Conservation (phyloP, 2,797 vertebrate species). For the Nannoperca obscura region DNA sequence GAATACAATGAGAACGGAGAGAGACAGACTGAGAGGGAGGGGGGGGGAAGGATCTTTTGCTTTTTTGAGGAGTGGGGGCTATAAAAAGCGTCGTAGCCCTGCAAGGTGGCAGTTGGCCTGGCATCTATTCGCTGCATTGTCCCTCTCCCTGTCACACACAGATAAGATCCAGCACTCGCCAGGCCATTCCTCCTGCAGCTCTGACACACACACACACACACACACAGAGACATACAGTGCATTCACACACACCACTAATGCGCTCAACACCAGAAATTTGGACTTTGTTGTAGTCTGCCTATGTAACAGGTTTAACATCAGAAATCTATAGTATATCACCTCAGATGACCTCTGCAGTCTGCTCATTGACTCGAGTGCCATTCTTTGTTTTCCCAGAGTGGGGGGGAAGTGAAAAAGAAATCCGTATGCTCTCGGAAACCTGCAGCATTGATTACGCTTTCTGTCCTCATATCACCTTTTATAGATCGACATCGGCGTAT, state of each 20-base stretch:
- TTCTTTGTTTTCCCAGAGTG: constrained; percentile 48
- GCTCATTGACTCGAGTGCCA: constrained; percentile 36
- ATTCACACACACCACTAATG: constrained; percentile 28
- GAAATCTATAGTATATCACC: constrained; percentile 49
- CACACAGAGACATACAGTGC: constrained; percentile 28
- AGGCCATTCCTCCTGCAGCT: constrained; percentile 61
- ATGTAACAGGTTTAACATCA: constrained; percentile 49
- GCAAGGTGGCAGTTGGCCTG: constrained; percentile 81
- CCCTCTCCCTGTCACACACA: constrained; percentile 77
- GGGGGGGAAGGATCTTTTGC: constrained; percentile 62
- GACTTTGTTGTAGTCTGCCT: constrained; percentile 46
- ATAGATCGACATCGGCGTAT: constrained; percentile 33
- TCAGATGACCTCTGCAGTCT: constrained; percentile 58
- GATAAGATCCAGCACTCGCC: constrained; percentile 76
- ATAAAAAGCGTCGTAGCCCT: constrained; percentile 77
- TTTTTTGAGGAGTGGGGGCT: constrained; percentile 74
- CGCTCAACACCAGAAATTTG: constrained; percentile 13
- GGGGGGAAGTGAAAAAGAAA: constrained; percentile 40
- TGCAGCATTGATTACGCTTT: constrained; percentile 56
- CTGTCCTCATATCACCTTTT: constrained; percentile 69
- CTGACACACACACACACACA: constrained; percentile 54
- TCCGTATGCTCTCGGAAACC: constrained; percentile 62
- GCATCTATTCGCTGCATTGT: constrained; percentile 81
- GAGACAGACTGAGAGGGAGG: constrained; percentile 51
- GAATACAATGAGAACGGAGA: constrained; percentile 74